Base-by-base conservation (phyloP, 1,140 invertebrate species). In the Euura lappo region DNA sequence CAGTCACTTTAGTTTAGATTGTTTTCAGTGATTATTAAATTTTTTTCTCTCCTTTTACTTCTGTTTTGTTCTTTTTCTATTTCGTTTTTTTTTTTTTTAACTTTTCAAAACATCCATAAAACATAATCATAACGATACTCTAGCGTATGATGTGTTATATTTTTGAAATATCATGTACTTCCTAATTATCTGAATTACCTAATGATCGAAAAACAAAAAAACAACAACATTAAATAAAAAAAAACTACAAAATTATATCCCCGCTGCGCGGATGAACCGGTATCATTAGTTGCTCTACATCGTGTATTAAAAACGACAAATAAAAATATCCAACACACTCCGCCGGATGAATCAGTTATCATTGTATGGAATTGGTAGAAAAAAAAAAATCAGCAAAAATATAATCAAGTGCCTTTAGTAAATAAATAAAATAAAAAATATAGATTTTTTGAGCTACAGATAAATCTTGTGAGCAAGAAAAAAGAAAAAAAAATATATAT, bases 401-500 rank as follows among this genome's bases (percentile, higher is more conserved):
- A 28, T 28, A 28, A 28, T 28, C 28, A 28, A 28, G 28, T 28
- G 28, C 28, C 28, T 28, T 28, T 28, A 28, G 28, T 28, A 28
- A 28, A 28, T 28, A 28, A 28, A 28, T 28, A 28, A 28, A 28
- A 28, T 28, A 28, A 28, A 28, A 28, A 28, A 28, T 28, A 28
- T 28, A 1, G 28, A 28, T 28, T 28, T 28, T 28, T 28, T 28
- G 28, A 28, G 28, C 28, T 28, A 28, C 28, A 28, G 28, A 28
- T 64, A 10, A 64, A 64, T 10, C 8, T 1, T 64, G 13, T 13
- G 13, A 13, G 8, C 13, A 64, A 64, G 60, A 10, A 64, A 64
- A 64, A 64, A 65, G 71, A 75, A 73, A 60, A 72, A 75, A 69
- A 70, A 45, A 72, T 45, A 73, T 28, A 28, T 28, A 28, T 4